Evolutionary conservation across 2,888 invertebrate genomes (phyloP), one percentile per base, ranked within the genome.

Genomic region (Homarus gammarus): DNA sequence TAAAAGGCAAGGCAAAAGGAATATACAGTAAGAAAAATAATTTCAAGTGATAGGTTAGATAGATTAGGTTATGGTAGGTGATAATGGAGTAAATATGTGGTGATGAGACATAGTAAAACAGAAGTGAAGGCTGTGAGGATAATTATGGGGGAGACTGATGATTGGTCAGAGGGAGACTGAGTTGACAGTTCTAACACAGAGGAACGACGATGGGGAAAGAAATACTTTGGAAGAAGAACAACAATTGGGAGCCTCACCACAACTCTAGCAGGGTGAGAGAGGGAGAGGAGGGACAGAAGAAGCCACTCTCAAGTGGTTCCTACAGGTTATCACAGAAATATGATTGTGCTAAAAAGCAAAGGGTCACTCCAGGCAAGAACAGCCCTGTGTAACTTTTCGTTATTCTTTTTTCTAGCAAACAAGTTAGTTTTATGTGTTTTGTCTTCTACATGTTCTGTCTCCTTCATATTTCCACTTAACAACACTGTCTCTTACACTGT

Each of bases 321-420:
- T 85, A 85, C 75, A 70, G 89, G 89, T 92, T 92, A 92, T 92
- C 90, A 92, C 90, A 92, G 92, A 90, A 92, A 90, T 82, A 92
- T 92, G 90, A 92, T 90, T 92, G 90, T 92, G 90, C 89, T 90
- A 90, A 91, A 91, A 91, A 90, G 84, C 89, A 89, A 89, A 89
- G 89, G 89, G 89, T 89, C 89, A 89, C 89, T 87, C 87, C 56
- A 81, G 86, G 86, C 86, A 84, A 84, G 78, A 78, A 82, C 88
- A 89, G 84, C 84, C 84, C 84, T 89, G 78, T 81, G 81, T 84
- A 79, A 81, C 81, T 89, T 79, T 78, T 83, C 73, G 31, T 51
- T 72, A 36, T 85, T 31, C 27, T 31, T 64, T 85, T 61, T 56
- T 51, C 40, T 36, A 31, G 38, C 44, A 68, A 27, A 75, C 44